Conservation (phyloP, 2,113 vertebrate genomes). For the Spea bombifrons region DNA sequence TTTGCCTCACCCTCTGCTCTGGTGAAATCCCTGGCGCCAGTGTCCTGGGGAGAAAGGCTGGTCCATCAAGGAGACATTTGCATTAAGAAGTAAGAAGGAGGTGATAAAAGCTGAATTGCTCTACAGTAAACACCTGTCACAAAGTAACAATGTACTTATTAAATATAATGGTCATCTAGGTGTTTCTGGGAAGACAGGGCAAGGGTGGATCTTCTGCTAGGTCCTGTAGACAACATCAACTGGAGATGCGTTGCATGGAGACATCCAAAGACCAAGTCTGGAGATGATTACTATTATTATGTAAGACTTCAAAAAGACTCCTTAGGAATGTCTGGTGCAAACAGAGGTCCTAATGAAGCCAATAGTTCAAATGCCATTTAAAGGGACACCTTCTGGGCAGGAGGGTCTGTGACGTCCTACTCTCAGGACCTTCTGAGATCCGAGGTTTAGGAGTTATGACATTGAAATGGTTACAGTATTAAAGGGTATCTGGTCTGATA, state of each 20-base stretch:
- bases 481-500: too few relatives aligned
- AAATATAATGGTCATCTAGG: conserved; percentile 10
- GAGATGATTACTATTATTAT: neutral
- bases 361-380: conserved; percentile 1
- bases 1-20: conserved; percentile 26
- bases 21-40: conserved; percentile 24
- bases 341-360: neutral
- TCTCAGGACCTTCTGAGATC: too few relatives aligned
- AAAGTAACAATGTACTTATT: conserved; percentile 34
- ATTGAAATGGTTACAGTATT: too few relatives aligned
- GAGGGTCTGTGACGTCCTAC: too few relatives aligned
- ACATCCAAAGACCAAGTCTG: neutral
- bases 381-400: neutral
- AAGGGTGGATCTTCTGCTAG: neutral
- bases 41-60: conserved; percentile 13
- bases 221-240: neutral
- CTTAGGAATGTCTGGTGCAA: neutral
- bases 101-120: conserved; percentile 29
- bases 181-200: too few relatives aligned
- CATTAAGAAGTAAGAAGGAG: conserved; percentile 19
- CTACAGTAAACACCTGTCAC: conserved; percentile 39
- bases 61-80: conserved; percentile 34
- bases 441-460: too few relatives aligned
- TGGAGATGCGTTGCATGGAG: neutral
- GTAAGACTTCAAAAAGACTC: neutral